phyloP scores from a whole-genome alignment of 2,113 vertebrate species.

The Podarcis cretensis region DNA sequence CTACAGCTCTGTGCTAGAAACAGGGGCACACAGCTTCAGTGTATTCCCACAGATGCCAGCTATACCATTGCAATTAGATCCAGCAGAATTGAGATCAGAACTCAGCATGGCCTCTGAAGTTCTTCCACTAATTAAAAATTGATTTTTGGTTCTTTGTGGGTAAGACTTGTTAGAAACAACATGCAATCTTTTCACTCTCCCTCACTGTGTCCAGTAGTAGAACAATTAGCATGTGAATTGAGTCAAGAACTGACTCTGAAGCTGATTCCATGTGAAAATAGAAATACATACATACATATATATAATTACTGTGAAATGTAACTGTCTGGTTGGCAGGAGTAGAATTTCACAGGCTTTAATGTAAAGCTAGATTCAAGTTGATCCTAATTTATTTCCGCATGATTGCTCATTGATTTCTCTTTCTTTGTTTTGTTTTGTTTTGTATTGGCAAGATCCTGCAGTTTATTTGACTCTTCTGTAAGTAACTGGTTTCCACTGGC shows the following conservation, averaged over 20 bases:
- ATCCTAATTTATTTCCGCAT: not conserved
- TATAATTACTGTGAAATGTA: not conserved
- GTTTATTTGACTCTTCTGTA: conserved; percentile 30
- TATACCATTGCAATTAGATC: conserved; percentile 37
- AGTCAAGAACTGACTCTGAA: conserved; percentile 15
- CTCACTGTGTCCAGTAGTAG: not conserved
- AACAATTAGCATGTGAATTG: not conserved
- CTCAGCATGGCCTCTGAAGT: conserved; percentile 45
- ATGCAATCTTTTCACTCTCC: conserved; percentile 24
- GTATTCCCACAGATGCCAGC: conserved; percentile 33
- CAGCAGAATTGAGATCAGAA: conserved; percentile 14
- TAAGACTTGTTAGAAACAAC: conserved; percentile 39
- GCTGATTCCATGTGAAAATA: conserved; percentile 30
- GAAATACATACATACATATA: too few relatives aligned
- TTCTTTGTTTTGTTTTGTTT: not conserved
- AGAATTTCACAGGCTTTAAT: conserved; percentile 44
- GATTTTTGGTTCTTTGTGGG: conserved; percentile 57
- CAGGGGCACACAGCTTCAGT: not conserved
- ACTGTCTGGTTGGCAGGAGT: conserved; percentile 39
- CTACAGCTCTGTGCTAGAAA: not conserved
- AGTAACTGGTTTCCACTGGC: conserved; percentile 30
- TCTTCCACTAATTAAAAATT: conserved; percentile 70
- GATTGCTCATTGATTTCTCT: conserved; percentile 1
- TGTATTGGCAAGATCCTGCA: conserved; percentile 42
- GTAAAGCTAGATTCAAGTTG: conserved; percentile 32